Evolutionary conservation across 2,113 vertebrate genomes (phyloP).

Genomic region (Paramormyrops kingsleyae): DNA sequence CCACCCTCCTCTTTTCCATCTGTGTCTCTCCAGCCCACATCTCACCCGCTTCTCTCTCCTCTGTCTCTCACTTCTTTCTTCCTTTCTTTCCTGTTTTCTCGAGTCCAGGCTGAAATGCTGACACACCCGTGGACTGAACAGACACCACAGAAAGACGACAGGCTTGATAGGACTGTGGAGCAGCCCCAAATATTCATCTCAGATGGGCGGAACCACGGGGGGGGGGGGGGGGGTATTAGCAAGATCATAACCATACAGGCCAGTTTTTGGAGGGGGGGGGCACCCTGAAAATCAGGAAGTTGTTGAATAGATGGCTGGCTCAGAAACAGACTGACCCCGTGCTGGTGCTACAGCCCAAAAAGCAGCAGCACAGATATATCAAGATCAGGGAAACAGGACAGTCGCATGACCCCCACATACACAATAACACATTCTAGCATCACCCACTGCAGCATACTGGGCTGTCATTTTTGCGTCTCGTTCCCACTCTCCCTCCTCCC

Average conservation of each 20-base stretch:
- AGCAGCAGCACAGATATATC: background rate
- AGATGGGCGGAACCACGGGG: background rate
- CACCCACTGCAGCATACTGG: background rate
- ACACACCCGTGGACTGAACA: background rate
- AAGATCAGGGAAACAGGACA: background rate
- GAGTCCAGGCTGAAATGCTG: background rate
- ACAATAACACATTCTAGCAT: background rate
- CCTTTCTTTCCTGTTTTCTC: background rate
- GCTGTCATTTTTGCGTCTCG: background rate
- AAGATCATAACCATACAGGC: background rate
- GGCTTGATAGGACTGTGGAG: background rate
- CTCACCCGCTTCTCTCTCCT: background rate
- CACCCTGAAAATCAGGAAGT: background rate
- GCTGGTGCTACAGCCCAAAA: background rate
- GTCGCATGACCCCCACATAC: background rate
- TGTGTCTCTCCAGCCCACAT: background rate
- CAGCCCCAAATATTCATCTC: background rate
- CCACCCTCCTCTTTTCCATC: background rate
- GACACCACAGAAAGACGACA: background rate
- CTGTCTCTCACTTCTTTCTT: background rate
- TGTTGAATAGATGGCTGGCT: background rate
- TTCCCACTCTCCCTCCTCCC: background rate
- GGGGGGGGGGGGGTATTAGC: background rate
- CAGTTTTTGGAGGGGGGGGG: background rate
- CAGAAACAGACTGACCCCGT: background rate